phyloP scores from a whole-genome alignment of 2,113 vertebrate species.

The Rafetus swinhoei region DNA sequence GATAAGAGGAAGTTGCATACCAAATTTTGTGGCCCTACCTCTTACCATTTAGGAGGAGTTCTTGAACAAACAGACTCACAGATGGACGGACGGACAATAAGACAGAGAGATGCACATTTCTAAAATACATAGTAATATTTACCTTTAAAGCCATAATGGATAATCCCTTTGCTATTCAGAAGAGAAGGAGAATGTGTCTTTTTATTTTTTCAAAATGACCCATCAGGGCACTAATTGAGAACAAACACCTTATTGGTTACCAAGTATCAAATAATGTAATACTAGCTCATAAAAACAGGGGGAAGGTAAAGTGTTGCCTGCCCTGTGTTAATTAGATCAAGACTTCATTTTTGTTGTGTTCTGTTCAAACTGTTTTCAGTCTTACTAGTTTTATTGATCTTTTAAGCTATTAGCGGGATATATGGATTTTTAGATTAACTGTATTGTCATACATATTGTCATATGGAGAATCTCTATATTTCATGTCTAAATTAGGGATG shows the following conservation, averaged over 20 bases:
- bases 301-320: background rate
- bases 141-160: background rate
- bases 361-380: background rate
- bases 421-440: background rate
- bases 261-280: background rate
- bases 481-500: background rate
- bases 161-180: background rate
- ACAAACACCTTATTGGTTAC: accelerated
- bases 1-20: too few species aligned
- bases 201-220: background rate
- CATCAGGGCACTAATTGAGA: background rate
- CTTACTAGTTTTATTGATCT: background rate
- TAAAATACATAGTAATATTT: too few species aligned
- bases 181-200: background rate
- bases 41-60: too few species aligned
- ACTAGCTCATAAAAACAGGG: background rate
- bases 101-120: too few species aligned
- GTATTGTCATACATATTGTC: background rate
- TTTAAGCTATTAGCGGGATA: background rate
- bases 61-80: too few species aligned
- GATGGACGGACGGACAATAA: too few species aligned
- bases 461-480: background rate
- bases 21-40: too few species aligned
- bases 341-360: background rate
- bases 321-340: background rate